Percentiles rank a stretch among this genome's conserved stretches.
Evolutionary conservation across 1,140 invertebrate genomes (phyloP).

Genomic region (Bombus sibiricus): DNA sequence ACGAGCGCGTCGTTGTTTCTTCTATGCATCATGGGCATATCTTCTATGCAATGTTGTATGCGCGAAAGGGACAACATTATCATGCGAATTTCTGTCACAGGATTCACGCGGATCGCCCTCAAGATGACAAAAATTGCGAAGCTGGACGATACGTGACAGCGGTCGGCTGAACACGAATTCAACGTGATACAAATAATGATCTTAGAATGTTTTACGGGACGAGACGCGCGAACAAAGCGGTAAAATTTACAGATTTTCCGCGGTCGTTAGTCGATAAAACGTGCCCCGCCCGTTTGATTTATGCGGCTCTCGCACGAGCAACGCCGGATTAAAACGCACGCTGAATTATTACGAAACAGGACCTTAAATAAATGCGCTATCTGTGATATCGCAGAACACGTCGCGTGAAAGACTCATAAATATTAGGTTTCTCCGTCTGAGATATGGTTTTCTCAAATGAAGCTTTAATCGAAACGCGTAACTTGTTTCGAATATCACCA

Average conservation of each 20-base stretch:
- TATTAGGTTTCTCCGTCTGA: neutral
- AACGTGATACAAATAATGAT: neutral
- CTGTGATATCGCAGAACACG: neutral
- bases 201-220: neutral
- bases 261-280: slow-evolving; percentile 23
- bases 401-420: neutral
- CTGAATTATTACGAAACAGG: neutral
- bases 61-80: neutral
- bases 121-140: neutral
- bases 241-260: neutral
- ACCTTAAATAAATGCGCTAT: neutral
- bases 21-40: neutral
- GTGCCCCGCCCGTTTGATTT: neutral
- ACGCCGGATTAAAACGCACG: slow-evolving; percentile 12
- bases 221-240: neutral
- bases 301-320: neutral
- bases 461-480: neutral
- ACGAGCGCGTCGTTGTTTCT: too few species aligned
- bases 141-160: too few species aligned
- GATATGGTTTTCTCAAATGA: neutral
- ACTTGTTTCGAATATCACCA: too few species aligned
- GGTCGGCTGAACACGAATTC: neutral
- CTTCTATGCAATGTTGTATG: too few species aligned
- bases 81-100: neutral
- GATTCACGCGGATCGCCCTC: neutral